Conservation (phyloP, 2,888 invertebrate genomes). For the Leptodirus hochenwartii region DNA sequence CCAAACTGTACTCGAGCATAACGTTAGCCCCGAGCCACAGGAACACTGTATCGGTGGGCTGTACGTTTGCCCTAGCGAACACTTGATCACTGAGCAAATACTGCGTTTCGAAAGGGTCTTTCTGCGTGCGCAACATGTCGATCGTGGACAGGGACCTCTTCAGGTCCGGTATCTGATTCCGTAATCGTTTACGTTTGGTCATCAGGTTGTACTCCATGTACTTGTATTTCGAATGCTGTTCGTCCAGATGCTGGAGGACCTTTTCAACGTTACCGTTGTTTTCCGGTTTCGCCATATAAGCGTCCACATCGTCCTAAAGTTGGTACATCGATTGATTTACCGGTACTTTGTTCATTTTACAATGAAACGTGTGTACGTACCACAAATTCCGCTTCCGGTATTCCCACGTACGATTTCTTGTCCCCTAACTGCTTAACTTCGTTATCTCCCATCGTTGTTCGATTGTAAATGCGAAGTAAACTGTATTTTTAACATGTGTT, state of each 20-base stretch:
- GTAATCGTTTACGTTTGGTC: conserved; percentile 69
- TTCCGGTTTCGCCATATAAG: conserved; percentile 71
- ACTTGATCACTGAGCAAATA: conserved; percentile 86
- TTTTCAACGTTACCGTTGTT: conserved; percentile 69
- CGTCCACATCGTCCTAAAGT: conserved; percentile 80
- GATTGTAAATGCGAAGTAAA: not conserved
- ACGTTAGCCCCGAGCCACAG: conserved; percentile 83
- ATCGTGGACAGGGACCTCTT: conserved; percentile 84
- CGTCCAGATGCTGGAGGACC: conserved; percentile 73
- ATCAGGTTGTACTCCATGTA: conserved; percentile 89
- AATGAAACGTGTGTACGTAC: conserved; percentile 33
- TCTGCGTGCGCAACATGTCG: conserved; percentile 65
- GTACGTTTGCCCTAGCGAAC: conserved; percentile 59
- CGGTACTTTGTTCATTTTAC: conserved; percentile 2
- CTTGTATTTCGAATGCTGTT: conserved; percentile 90
- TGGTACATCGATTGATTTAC: conserved; percentile 5
- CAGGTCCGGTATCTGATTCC: conserved; percentile 87
- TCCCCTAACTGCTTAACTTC: conserved; percentile 19
- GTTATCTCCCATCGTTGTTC: conserved; percentile 12
- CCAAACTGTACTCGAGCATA: conserved; percentile 88
- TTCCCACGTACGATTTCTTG: conserved; percentile 56
- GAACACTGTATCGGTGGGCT: conserved; percentile 77
- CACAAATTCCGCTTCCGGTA: conserved; percentile 76
- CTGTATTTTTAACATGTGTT: no score
- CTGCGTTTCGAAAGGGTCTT: conserved; percentile 66